Conservation (phyloP, 2,797 vertebrate genomes). For the Holocentrus rufus region DNA sequence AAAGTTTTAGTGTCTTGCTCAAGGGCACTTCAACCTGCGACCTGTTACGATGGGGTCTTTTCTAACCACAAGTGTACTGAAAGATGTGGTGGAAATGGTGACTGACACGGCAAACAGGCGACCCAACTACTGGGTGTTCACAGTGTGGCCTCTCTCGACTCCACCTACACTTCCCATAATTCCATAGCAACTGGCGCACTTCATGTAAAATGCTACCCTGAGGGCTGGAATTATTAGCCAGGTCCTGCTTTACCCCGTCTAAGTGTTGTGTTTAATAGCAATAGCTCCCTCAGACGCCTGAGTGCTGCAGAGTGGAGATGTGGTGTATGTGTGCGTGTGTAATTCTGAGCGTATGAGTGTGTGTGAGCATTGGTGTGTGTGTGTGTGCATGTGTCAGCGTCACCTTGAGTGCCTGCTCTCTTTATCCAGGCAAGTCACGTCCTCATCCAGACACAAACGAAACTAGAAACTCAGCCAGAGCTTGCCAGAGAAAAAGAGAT, state of each 20-base stretch:
- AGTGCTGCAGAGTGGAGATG: constrained; percentile 30
- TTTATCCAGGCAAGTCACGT: constrained; percentile 71
- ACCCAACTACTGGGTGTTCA: constrained; percentile 4
- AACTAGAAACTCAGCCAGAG: constrained; percentile 57
- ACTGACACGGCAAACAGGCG: constrained; percentile 14
- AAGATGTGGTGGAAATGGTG: constrained; percentile 2
- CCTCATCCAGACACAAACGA: constrained; percentile 59
- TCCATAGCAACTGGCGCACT: constrained; percentile 31
- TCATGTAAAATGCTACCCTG: constrained; percentile 21
- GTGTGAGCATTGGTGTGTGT: constrained; percentile 19
- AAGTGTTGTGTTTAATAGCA: constrained; percentile 47
- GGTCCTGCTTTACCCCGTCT: background rate
- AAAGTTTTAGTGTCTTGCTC: background rate
- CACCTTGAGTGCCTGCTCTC: constrained; percentile 61
- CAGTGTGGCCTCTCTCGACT: constrained; percentile 16
- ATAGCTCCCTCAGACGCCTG: constrained; percentile 25
- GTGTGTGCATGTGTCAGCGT: constrained; percentile 53
- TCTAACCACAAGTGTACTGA: background rate
- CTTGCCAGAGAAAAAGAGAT: constrained; percentile 29
- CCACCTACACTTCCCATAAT: constrained; percentile 36
- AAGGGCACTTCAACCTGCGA: background rate
- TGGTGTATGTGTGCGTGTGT: constrained; percentile 10
- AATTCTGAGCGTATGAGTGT: constrained; percentile 26
- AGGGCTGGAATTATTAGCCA: constrained; percentile 50
- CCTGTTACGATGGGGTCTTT: background rate